Percentiles rank a stretch among this genome's conserved stretches.
Evolutionary conservation across 30 jellyfish, hydroid and myxozoan genomes (phyloP).

Genomic region (Clytia hemisphaerica): DNA sequence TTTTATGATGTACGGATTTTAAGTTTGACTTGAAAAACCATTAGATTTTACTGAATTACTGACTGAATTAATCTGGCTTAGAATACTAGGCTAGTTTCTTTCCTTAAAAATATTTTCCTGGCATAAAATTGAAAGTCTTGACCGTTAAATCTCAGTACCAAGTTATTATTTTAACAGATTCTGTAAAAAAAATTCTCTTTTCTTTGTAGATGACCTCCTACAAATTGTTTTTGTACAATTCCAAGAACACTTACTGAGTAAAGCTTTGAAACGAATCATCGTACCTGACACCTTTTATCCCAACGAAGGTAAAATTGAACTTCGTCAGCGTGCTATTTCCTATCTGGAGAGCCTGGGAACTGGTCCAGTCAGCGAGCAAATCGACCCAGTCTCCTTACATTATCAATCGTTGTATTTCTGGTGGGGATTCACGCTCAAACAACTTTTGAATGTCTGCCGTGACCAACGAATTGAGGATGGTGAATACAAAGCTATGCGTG

Average conservation of each 20-base stretch:
- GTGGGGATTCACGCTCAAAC: slow-evolving; percentile 25
- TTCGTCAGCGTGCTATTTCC: slow-evolving; percentile 29
- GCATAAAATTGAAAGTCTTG: no score
- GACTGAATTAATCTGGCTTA: no score
- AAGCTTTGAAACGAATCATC: slow-evolving; percentile 16
- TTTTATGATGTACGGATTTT: no score
- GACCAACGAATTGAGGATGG: background rate
- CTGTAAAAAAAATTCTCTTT: background rate
- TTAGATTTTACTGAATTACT: no score
- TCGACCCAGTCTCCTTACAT: slow-evolving; percentile 13
- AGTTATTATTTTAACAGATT: no score
- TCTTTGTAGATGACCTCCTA: slow-evolving; percentile 15
- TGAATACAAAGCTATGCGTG: background rate
- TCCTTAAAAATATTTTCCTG: no score
- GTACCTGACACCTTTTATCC: slow-evolving; percentile 33
- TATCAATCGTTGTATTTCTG: slow-evolving; percentile 19
- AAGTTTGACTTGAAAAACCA: no score
- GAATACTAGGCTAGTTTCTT: no score
- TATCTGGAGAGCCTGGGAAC: slow-evolving; percentile 14
- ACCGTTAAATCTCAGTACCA: no score
- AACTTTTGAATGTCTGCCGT: background rate
- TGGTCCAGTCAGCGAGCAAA: slow-evolving; percentile 28
- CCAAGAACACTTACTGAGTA: slow-evolving; percentile 14
- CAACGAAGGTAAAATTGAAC: slow-evolving; percentile 27
- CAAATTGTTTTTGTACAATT: slow-evolving; percentile 24